Evolutionary conservation across 2,113 vertebrate species (phyloP).

Genomic region (Burhinus oedicnemus): DNA sequence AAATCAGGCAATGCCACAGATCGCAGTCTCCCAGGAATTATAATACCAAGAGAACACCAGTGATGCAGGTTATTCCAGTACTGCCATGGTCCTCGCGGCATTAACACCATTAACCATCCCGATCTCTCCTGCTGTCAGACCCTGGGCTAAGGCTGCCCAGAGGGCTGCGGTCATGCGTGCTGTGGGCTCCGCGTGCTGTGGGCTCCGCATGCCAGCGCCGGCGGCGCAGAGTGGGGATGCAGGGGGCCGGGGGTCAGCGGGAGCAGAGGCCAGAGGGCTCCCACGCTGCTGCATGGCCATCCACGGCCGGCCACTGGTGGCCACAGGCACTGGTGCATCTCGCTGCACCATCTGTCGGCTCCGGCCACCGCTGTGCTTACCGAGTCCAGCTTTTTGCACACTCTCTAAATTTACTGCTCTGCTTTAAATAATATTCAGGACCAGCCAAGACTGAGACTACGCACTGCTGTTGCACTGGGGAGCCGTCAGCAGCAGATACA

Average conservation of each 20-base stretch:
- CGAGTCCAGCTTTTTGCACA: accelerated
- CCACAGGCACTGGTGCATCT: accelerated
- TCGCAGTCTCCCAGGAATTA: background rate
- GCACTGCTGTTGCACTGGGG: background rate
- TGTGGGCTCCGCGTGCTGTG: background rate
- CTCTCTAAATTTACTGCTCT: background rate
- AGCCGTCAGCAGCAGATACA: background rate
- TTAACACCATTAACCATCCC: no score
- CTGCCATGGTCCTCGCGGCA: background rate
- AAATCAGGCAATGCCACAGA: background rate
- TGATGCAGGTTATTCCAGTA: background rate
- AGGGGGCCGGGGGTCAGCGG: background rate
- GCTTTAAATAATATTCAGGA: background rate
- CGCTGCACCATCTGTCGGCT: background rate
- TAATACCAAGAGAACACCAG: accelerated
- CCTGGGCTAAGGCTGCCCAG: background rate
- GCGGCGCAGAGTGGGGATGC: background rate
- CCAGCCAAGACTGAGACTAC: background rate
- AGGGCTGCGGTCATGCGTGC: background rate
- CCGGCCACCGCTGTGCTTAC: accelerated
- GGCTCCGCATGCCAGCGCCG: background rate
- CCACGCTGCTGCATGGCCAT: background rate
- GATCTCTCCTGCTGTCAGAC: no score
- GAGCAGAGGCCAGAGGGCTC: background rate
- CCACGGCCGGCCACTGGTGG: accelerated